Base-by-base conservation (phyloP, 37 sponge, comb jelly and placozoan species). In the Oscarella lobularis region DNA sequence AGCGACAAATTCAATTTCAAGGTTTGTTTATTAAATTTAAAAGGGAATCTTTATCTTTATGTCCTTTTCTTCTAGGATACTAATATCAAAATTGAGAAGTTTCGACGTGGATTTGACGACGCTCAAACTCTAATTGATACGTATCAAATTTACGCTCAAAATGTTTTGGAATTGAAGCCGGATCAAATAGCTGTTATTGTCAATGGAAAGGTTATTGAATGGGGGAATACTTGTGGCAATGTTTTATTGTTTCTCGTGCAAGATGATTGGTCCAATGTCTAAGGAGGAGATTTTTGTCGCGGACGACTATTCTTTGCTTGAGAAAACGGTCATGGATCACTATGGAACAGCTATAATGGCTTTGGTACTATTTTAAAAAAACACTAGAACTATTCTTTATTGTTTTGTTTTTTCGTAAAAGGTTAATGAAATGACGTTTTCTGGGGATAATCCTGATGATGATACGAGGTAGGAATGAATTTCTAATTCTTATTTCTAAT, bases 381-480 rank as follows among this genome's bases (percentile, higher is more conserved):
- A n/a, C n/a, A n/a, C n/a, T n/a, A n/a, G n/a, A n/a, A n/a, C n/a
- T n/a, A n/a, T n/a, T n/a, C n/a, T n/a, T n/a, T n/a, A n/a, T n/a
- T n/a, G n/a, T n/a, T n/a, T n/a, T n/a, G n/a, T n/a, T n/a, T n/a
- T n/a, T n/a, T n/a, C n/a, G n/a, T n/a, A n/a, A n/a, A n/a, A n/a
- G n/a, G n/a, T n/a, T n/a, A n/a, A n/a, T n/a, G n/a, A n/a, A n/a
- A n/a, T n/a, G n/a, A n/a, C n/a, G n/a, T n/a, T 48, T 48, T 20
- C 20, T 9, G 69, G 40, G 27, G 2, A 85, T 38, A 67, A 78
- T 6, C 81, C 89, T 5, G 89, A 89, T 71, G 79, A 79, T 38
- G 89, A 89, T 74, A 89, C 89, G 6, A 3, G 77, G 35, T 35
- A 71, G 35, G 3, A 35, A 35, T 6, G 74, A 36, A 37, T 73